A percentile compares a stretch with the other conserved stretches of the same genome.
Conservation (phyloP, 2,888 invertebrate genomes). For the Rhogogaster chlorosoma region DNA sequence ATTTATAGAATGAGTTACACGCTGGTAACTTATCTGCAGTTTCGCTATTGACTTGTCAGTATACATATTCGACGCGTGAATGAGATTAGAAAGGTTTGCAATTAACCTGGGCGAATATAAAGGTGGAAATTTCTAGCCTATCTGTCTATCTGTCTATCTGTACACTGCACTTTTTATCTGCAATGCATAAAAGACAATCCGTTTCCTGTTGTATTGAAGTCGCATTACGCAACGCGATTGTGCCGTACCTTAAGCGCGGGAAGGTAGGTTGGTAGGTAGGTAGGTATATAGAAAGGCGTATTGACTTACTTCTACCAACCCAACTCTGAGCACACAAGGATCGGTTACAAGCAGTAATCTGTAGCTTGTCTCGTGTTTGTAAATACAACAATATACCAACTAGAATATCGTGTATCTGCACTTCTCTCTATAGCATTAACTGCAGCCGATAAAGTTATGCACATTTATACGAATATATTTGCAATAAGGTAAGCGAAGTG, state of each 20-base stretch:
- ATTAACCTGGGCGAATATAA: not conserved
- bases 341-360: constrained; percentile 55
- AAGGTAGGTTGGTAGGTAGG: not conserved
- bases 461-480: not conserved
- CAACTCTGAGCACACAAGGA: constrained; percentile 60
- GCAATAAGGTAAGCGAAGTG: not conserved
- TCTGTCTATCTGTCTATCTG: not conserved
- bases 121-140: not conserved
- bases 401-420: constrained; percentile 38
- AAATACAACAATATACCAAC: constrained; percentile 61
- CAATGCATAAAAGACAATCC: constrained; percentile 33
- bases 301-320: constrained; percentile 61
- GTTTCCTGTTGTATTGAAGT: constrained; percentile 14
- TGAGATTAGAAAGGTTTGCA: constrained; percentile 26
- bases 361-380: constrained; percentile 59
- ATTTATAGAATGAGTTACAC: not conserved
- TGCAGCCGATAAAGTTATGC: constrained; percentile 16
- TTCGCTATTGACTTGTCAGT: constrained; percentile 2
- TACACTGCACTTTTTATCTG: not conserved
- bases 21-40: not conserved
- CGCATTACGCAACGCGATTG: constrained; percentile 30
- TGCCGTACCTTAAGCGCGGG: constrained; percentile 12
- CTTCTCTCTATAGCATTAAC: not conserved
- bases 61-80: not conserved
- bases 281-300: constrained; percentile 57